Evolutionary conservation across 2,113 vertebrate genomes (phyloP).

Genomic region (Lichenostomus cassidix): DNA sequence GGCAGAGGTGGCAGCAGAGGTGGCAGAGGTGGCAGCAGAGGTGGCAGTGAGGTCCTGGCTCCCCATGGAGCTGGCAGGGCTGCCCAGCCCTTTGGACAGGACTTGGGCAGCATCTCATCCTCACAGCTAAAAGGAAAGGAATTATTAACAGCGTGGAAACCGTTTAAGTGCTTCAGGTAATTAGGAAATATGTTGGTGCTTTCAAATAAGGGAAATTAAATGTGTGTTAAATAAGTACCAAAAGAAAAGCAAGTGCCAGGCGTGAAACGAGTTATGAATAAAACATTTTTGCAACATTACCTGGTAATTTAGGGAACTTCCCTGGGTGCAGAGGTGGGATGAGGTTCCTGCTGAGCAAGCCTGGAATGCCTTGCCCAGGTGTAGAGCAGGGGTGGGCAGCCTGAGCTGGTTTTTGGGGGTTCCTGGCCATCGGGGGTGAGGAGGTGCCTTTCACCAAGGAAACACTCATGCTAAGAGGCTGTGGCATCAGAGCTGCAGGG

Average conservation of each 20-base stretch:
- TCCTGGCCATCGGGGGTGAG: rapidly evolving
- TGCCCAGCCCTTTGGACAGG: background rate
- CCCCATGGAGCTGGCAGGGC: background rate
- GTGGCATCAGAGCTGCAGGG: background rate
- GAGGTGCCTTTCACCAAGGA: rapidly evolving
- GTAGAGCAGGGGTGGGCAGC: rapidly evolving
- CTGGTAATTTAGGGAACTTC: background rate
- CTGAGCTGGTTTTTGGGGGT: rapidly evolving
- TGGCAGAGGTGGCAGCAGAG: rapidly evolving
- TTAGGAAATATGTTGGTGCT: background rate
- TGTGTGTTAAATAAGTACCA: background rate
- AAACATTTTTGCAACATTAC: background rate
- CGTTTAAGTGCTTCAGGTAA: background rate
- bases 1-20: background rate
- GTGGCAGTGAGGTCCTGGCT: rapidly evolving
- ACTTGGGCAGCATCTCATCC: background rate
- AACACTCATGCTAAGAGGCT: background rate
- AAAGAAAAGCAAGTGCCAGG: conserved; percentile 11
- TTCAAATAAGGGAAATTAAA: conserved; percentile 25
- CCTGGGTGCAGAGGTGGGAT: background rate
- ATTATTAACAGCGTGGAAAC: background rate
- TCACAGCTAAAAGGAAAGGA: background rate
- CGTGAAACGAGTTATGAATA: background rate
- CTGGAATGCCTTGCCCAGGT: rapidly evolving
- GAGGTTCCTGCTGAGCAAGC: rapidly evolving